A percentile compares a stretch with the other conserved stretches of the same genome.
phyloP scores from a whole-genome alignment of 2,113 vertebrate genomes.

The Helogale parvula region DNA sequence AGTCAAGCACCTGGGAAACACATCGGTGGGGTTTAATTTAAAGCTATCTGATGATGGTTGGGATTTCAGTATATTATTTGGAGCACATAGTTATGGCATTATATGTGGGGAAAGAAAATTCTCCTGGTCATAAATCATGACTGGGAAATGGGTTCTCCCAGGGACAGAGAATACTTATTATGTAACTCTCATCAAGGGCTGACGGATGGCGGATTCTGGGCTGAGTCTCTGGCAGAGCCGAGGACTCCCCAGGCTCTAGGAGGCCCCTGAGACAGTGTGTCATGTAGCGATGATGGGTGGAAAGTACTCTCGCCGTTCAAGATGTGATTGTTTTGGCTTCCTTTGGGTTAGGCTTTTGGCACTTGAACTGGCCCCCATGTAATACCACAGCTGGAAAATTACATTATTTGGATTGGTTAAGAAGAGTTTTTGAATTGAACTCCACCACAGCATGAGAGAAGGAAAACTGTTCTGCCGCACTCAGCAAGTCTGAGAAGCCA shows the following conservation, averaged over 20 bases:
- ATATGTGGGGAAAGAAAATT: not conserved
- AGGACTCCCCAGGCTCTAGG: conserved; percentile 33
- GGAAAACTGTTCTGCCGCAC: not conserved
- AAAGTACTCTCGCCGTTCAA: conserved; percentile 45
- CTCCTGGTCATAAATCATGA: not conserved
- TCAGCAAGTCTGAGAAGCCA: not conserved
- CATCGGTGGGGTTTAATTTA: not conserved
- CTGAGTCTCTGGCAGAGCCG: not conserved
- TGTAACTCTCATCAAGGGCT: not conserved
- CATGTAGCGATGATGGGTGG: not conserved
- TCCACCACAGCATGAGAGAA: not conserved
- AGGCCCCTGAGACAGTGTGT: conserved; percentile 47
- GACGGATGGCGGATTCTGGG: not conserved
- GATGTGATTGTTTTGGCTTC: conserved; percentile 58
- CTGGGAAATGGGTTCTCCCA: not conserved
- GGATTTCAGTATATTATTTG: not conserved
- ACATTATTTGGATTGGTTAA: conserved; percentile 55
- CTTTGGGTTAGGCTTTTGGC: conserved; percentile 47
- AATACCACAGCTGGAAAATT: conserved; percentile 54
- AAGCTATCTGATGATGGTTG: not conserved
- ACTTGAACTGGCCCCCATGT: conserved; percentile 26
- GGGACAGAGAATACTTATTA: not conserved
- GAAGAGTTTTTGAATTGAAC: conserved; percentile 39
- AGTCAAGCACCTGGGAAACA: conserved; percentile 20
- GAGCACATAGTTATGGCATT: not conserved